Percentiles rank a stretch among this genome's conserved stretches.
phyloP scores from a whole-genome alignment of 1,140 invertebrate species.

The Achatina immaculata region DNA sequence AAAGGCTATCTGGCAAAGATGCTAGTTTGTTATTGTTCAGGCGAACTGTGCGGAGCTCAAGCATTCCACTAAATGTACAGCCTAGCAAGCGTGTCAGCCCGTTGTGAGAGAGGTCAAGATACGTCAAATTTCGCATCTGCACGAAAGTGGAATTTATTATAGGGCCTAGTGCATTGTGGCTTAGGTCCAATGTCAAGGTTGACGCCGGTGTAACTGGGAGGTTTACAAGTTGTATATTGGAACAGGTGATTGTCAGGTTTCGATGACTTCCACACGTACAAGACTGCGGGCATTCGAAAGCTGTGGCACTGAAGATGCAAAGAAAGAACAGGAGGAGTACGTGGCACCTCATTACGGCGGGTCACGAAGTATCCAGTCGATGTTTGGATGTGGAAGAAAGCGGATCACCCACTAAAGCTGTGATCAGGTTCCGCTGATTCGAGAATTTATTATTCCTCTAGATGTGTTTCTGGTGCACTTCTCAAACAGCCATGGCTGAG shows the following conservation, averaged over 20 bases:
- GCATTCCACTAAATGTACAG: slow-evolving; percentile 48
- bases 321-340: background rate
- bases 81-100: slow-evolving; percentile 46
- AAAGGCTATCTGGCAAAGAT: slow-evolving; percentile 49
- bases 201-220: slow-evolving; percentile 27
- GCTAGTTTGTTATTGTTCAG: slow-evolving; percentile 53
- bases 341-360: no score
- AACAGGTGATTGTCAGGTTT: slow-evolving; percentile 30
- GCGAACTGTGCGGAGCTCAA: slow-evolving; percentile 48
- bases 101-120: slow-evolving; percentile 57
- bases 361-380: no score
- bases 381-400: no score
- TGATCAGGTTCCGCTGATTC: no score
- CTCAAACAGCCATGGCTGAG: no score
- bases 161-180: slow-evolving; percentile 50
- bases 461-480: no score
- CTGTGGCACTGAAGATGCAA: background rate
- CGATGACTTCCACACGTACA: slow-evolving; percentile 23
- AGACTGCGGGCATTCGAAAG: background rate
- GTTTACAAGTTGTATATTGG: background rate
- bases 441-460: no score
- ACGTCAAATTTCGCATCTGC: slow-evolving; percentile 45
- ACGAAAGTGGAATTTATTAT: slow-evolving; percentile 46
- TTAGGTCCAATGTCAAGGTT: slow-evolving; percentile 44
- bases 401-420: no score